Evolutionary conservation across 2,797 vertebrate genomes (phyloP).

Genomic region (Sarcophilus harrisii): DNA sequence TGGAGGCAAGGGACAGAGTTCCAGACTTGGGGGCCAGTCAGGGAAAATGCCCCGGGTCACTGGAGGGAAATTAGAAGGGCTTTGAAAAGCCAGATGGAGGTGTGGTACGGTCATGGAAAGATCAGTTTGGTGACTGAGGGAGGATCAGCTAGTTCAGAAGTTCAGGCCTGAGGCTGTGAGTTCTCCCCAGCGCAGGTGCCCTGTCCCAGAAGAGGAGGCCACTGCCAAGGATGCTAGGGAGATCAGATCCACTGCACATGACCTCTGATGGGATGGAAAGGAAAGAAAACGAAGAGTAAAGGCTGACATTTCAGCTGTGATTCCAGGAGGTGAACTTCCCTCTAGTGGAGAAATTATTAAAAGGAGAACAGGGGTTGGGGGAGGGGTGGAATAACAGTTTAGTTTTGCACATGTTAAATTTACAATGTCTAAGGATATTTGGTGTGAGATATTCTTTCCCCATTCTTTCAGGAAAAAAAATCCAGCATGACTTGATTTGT

Average conservation of each 20-base stretch:
- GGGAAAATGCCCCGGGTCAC: not conserved
- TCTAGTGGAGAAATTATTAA: not conserved
- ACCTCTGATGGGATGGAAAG: not conserved
- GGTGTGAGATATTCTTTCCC: not conserved
- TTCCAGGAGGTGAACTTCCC: too few relatives aligned
- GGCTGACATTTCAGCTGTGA: not conserved
- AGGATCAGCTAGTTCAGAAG: not conserved
- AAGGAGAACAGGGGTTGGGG: not conserved
- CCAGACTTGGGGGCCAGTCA: not conserved
- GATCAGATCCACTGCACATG: not conserved
- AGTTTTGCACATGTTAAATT: not conserved
- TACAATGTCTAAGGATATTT: not conserved
- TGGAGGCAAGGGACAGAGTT: not conserved
- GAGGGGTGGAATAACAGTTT: not conserved
- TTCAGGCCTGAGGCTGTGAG: not conserved
- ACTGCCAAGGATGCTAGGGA: not conserved
- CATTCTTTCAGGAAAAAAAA: not conserved
- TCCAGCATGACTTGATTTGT: not conserved
- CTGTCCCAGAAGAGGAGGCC: not conserved
- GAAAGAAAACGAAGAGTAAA: not conserved
- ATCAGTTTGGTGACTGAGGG: too few relatives aligned
- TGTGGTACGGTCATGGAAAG: not conserved
- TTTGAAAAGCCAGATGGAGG: not conserved
- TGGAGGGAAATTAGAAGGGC: not conserved
- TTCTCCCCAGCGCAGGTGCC: fast-evolving